Base-by-base conservation (phyloP, 2,888 invertebrate species). In the Conus canariensis region DNA sequence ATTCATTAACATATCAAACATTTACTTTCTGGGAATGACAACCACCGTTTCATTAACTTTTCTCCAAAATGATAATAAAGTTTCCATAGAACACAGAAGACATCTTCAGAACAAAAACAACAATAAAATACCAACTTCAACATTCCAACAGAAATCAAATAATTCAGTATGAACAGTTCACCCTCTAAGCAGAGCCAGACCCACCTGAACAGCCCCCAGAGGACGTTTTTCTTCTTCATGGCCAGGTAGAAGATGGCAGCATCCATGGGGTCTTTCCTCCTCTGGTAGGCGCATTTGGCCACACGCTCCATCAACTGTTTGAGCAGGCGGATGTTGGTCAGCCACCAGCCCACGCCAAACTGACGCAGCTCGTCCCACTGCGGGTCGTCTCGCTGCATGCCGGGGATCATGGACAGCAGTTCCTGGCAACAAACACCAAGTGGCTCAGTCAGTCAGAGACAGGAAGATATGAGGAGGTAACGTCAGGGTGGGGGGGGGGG, bases 161-260 rank as follows among this genome's bases (percentile, higher is more conserved):
- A 45, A 45, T 45, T 45, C 45, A 45, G 45, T 45, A 45, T 45
- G 45, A 45, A 45, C 45, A 3, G 4, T 45, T 45, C 45, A 45
- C 2, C 45, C 45, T 45, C 45, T 45, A 45, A 45, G 45, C 45
- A 45, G 45, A 45, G 45, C 45, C 64, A 10, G 10, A 80, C 92
- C 89, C 93, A 97, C 96, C 96, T 97, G 97, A 98, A 99, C 86
- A 99, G 97, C 0, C 99, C 99, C 98, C 99, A 99, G 0, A 99
- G 97, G 7, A 99, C 97, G 94, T 98, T 99, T 95, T 99, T 99
- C 97, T 99, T 99, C 96, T 98, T 99, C 98, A 99, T 98, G 1
- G 99, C 99, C 92, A 99, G 97, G 96, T 99, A 99, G 96, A 98
- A 99, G 4, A 99, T 97, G 0, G 99, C 99, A 0, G 99, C 99